Conservation (phyloP, 2,113 vertebrate species). For the Tragelaphus scriptus region DNA sequence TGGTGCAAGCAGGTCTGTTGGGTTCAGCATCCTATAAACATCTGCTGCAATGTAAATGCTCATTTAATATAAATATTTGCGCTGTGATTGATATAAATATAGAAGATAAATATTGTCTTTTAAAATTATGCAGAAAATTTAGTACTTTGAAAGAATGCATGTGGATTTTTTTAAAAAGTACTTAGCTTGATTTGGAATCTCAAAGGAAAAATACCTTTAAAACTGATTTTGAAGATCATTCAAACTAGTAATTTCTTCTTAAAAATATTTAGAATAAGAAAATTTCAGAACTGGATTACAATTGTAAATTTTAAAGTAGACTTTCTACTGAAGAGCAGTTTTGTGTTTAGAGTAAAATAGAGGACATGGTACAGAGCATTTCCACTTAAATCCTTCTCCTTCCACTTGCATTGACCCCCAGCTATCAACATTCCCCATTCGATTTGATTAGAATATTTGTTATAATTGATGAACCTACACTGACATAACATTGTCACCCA, state of each 20-base stretch:
- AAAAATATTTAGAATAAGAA: neutral
- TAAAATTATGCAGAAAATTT: neutral
- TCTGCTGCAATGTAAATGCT: neutral
- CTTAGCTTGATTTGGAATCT: neutral
- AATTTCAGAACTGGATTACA: neutral
- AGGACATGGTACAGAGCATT: neutral
- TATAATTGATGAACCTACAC: neutral
- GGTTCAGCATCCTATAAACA: neutral
- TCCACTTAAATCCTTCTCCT: neutral
- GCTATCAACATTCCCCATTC: fast-evolving
- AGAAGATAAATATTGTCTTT: neutral
- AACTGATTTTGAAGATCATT: neutral
- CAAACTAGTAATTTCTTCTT: neutral
- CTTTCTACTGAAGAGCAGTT: neutral
- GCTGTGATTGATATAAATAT: neutral
- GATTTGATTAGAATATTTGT: neutral
- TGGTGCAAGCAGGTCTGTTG: neutral
- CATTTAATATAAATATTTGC: neutral
- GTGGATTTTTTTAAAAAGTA: neutral
- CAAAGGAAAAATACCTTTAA: neutral
- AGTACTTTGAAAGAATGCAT: neutral
- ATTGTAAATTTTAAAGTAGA: neutral
- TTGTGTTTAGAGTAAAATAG: neutral
- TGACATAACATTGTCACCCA: neutral
- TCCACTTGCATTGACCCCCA: neutral